Evolutionary conservation across 2,888 invertebrate genomes (phyloP).

Genomic region (Adelognathus sp.): DNA sequence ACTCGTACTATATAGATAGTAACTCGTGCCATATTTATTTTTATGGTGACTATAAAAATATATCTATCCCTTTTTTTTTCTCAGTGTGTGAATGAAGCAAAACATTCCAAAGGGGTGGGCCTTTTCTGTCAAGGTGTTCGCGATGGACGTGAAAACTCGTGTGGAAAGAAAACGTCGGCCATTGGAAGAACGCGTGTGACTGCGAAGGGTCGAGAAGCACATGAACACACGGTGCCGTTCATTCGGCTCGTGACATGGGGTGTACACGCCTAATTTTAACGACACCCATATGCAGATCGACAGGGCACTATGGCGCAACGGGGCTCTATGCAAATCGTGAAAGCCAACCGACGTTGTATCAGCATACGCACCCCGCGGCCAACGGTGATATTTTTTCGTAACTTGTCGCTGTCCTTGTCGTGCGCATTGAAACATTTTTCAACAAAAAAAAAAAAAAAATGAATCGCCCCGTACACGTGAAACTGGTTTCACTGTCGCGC

Average conservation of each 20-base stretch:
- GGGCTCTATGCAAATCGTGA: constrained; percentile 78
- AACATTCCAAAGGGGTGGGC: constrained; percentile 58
- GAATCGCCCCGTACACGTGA: constrained; percentile 45
- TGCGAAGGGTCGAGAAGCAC: constrained; percentile 21
- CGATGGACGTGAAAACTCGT: constrained; percentile 45
- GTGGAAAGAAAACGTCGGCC: constrained; percentile 39
- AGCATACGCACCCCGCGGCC: constrained; percentile 37
- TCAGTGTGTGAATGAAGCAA: not conserved
- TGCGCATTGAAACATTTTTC: constrained; percentile 25
- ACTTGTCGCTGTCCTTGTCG: constrained; percentile 25
- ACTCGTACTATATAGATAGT: no score
- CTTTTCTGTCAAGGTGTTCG: constrained; percentile 47
- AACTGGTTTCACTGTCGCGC: constrained; percentile 42
- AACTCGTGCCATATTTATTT: no score
- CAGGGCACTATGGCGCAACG: constrained; percentile 62
- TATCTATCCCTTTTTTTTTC: constrained; percentile 11
- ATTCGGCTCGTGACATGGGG: constrained; percentile 42
- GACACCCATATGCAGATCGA: constrained; percentile 80
- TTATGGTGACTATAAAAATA: no score
- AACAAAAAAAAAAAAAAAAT: constrained; percentile 8
- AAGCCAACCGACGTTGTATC: constrained; percentile 54
- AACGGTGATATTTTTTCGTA: constrained; percentile 29
- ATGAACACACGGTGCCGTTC: constrained; percentile 13
- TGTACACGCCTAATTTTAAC: constrained; percentile 78
- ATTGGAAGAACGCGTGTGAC: not conserved